These are phyloP conservation scores for Nemopilema nomurai DNA, from an alignment of 30 jellyfish, hydroid and myxozoan species.

Conservation along the genomic window DNA sequence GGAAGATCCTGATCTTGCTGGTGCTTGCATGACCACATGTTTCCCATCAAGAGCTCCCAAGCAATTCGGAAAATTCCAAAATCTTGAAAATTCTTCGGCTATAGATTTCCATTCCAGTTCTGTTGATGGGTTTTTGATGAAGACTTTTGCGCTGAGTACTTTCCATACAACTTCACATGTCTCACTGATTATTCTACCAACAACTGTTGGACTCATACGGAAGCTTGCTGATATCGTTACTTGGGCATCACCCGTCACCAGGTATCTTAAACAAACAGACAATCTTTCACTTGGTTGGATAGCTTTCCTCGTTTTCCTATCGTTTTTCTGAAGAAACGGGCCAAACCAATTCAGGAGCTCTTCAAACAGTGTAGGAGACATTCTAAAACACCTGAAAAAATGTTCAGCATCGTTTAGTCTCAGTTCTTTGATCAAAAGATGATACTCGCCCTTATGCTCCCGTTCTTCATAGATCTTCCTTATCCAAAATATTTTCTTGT, in stretches of 20 bases:
- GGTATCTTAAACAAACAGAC: slow-evolving; percentile 55
- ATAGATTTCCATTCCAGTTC: slow-evolving; percentile 31
- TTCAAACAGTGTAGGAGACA: slow-evolving; percentile 52
- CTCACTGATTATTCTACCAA: slow-evolving; percentile 50
- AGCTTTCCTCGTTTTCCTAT: slow-evolving; percentile 53
- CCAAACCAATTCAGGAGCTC: slow-evolving; percentile 46
- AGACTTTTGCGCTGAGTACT: slow-evolving; percentile 14
- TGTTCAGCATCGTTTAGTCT: slow-evolving; percentile 52
- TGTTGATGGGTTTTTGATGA: slow-evolving; percentile 34
- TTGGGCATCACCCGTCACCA: slow-evolving; percentile 58
- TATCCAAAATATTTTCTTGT: slow-evolving; percentile 31
- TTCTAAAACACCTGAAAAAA: slow-evolving; percentile 55
- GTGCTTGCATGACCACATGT: slow-evolving; percentile 46
- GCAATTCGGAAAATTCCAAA: slow-evolving; percentile 48
- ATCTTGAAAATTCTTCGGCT: slow-evolving; percentile 2
- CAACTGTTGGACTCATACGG: slow-evolving; percentile 62
- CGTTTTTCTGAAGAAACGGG: slow-evolving; percentile 37
- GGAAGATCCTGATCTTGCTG: slow-evolving; percentile 16
- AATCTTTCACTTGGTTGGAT: slow-evolving; percentile 49
- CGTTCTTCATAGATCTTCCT: slow-evolving; percentile 35
- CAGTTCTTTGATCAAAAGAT: slow-evolving; percentile 54
- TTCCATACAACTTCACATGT: slow-evolving; percentile 22
- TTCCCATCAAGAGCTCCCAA: slow-evolving; percentile 51
- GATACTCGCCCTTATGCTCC: slow-evolving; percentile 44
- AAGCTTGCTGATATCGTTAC: slow-evolving; percentile 49